These are phyloP conservation scores for Vultur gryphus DNA, from an alignment of 2,797 vertebrate species.

Conservation along the genomic window DNA sequence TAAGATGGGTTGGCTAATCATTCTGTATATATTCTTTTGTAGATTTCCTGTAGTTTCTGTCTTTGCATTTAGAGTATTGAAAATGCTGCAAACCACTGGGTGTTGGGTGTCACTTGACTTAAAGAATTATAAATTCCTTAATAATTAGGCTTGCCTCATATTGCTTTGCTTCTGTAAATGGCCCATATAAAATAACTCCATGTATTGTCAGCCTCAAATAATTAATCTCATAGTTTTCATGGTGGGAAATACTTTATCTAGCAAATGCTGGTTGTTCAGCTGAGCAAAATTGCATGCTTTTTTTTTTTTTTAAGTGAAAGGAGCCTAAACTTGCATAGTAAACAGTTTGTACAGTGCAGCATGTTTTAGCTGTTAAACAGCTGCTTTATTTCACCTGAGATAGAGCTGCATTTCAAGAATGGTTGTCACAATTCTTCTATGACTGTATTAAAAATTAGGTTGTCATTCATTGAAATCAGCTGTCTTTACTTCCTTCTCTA, in stretches of 20 bases:
- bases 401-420: background rate
- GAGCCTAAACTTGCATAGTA: background rate
- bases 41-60: background rate
- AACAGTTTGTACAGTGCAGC: background rate
- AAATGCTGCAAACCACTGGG: background rate
- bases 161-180: background rate
- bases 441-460: background rate
- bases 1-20: background rate
- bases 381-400: background rate
- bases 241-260: background rate
- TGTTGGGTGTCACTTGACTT: background rate
- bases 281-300: background rate
- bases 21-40: background rate
- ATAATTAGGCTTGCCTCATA: background rate
- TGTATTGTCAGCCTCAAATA: background rate
- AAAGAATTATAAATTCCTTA: background rate
- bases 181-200: background rate
- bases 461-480: background rate
- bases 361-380: background rate
- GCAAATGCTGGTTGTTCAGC: background rate
- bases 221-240: background rate
- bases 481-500: background rate
- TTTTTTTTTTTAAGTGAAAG: background rate
- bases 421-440: background rate
- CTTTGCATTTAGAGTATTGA: background rate